phyloP scores from a whole-genome alignment of 1,140 invertebrate species.

The Trichogramma pretiosum region DNA sequence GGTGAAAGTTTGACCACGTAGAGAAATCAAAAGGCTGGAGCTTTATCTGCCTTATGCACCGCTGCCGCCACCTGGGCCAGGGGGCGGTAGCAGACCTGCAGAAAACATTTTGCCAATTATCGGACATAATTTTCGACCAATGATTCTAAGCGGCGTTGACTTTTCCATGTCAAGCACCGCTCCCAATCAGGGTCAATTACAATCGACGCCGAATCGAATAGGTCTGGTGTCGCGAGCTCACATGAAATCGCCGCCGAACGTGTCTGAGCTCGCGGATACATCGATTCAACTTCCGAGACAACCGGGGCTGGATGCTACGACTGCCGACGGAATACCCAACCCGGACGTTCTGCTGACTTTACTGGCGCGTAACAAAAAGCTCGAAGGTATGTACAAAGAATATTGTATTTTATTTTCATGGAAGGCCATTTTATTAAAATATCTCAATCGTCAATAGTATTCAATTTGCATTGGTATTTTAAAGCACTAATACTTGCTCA shows the following conservation, averaged over 20 bases:
- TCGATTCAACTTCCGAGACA: conserved; percentile 33
- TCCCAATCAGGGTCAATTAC: conserved; percentile 28
- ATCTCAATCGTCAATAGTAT: too few relatives aligned
- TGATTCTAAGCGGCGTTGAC: conserved; percentile 38
- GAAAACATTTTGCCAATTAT: too few relatives aligned
- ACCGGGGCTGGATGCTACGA: conserved; percentile 20
- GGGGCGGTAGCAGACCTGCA: conserved; percentile 34
- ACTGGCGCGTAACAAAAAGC: conserved; percentile 73
- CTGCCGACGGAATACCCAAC: conserved; percentile 50
- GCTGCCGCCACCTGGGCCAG: conserved; percentile 41
- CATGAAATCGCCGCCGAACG: neutral
- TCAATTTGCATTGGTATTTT: too few relatives aligned
- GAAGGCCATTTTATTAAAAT: too few relatives aligned
- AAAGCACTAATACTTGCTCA: too few relatives aligned
- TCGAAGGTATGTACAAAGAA: too few relatives aligned
- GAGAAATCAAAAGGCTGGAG: conserved; percentile 38
- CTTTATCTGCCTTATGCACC: conserved; percentile 45
- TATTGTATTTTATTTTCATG: too few relatives aligned
- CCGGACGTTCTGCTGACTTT: conserved; percentile 76
- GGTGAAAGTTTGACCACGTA: too few relatives aligned
- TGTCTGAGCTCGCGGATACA: conserved; percentile 24
- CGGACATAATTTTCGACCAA: conserved; percentile 29
- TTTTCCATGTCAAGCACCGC: conserved; percentile 38
- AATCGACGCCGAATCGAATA: conserved; percentile 31
- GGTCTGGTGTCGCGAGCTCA: too few relatives aligned